Percentiles rank a stretch among this genome's conserved stretches.
phyloP scores from a whole-genome alignment of 1,140 invertebrate genomes.

The Triops longicaudatus region DNA sequence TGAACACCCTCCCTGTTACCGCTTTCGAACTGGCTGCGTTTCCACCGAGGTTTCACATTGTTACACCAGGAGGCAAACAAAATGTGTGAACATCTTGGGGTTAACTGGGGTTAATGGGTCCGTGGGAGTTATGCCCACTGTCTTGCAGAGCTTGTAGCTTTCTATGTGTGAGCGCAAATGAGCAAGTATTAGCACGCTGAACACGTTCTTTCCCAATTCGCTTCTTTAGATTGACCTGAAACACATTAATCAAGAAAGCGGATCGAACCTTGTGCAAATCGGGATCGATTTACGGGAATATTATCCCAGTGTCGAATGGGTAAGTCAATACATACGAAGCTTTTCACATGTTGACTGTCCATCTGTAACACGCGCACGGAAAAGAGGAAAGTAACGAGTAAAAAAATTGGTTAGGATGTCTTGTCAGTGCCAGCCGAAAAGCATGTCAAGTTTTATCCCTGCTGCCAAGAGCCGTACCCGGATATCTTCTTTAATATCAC shows the following conservation, averaged over 20 bases:
- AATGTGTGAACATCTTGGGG: no score
- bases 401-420: slow-evolving; percentile 54
- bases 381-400: not conserved
- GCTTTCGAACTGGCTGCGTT: not conserved
- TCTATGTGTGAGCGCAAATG: not conserved
- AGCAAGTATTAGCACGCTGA: not conserved
- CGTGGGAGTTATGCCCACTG: no score
- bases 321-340: not conserved
- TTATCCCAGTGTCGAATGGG: slow-evolving; percentile 93
- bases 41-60: not conserved
- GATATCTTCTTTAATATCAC: slow-evolving; percentile 99
- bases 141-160: not conserved
- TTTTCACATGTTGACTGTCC: not conserved
- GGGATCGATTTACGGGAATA: slow-evolving; percentile 89
- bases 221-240: slow-evolving; percentile 71
- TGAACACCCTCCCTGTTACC: not conserved
- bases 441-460: slow-evolving; percentile 81
- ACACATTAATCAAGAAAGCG: slow-evolving; percentile 73
- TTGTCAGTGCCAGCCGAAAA: slow-evolving; percentile 82
- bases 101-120: no score
- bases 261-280: slow-evolving; percentile 68
- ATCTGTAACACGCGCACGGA: not conserved
- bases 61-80: no score
- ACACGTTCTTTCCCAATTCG: slow-evolving; percentile 23
- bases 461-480: slow-evolving; percentile 73